Percentiles rank a stretch among this genome's conserved stretches.
phyloP scores from a whole-genome alignment of 92 coral and sea anemone species.

The Zoanthus sociatus region DNA sequence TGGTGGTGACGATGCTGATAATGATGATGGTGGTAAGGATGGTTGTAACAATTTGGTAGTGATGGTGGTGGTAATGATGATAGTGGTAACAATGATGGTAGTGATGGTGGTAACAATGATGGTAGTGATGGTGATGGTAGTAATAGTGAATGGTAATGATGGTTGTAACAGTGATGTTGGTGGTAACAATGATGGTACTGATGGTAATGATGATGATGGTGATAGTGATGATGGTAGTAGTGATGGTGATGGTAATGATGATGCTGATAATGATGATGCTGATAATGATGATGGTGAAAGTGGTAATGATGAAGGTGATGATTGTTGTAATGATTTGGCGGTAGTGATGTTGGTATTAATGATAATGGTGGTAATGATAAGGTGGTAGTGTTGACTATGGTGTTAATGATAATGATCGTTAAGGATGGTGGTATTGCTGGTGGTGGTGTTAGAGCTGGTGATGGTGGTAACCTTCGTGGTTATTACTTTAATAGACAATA shows the following conservation, averaged over 20 bases:
- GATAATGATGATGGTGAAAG: background rate
- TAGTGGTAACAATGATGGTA: background rate
- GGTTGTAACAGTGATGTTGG: background rate
- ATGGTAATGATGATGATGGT: too few relatives aligned
- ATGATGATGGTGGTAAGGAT: background rate
- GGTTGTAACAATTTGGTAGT: background rate
- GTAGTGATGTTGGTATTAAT: background rate
- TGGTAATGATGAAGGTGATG: too few relatives aligned
- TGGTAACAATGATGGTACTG: background rate
- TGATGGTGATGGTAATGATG: background rate
- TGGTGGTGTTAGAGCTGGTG: too few relatives aligned
- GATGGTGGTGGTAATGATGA: background rate
- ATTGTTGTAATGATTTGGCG: too few relatives aligned
- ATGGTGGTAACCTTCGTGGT: too few relatives aligned
- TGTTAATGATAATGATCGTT: too few relatives aligned
- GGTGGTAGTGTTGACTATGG: too few relatives aligned
- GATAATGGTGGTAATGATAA: background rate
- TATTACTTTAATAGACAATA: too few relatives aligned
- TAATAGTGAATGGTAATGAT: too few relatives aligned
- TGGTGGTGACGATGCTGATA: background rate
- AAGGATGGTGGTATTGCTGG: too few relatives aligned
- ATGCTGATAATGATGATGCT: background rate
- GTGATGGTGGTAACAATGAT: background rate
- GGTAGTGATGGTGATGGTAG: background rate
- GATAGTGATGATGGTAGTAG: too few relatives aligned